Percentiles rank a stretch among this genome's conserved stretches.
Conservation (phyloP, 2,113 vertebrate genomes). For the Sorex fumeus region DNA sequence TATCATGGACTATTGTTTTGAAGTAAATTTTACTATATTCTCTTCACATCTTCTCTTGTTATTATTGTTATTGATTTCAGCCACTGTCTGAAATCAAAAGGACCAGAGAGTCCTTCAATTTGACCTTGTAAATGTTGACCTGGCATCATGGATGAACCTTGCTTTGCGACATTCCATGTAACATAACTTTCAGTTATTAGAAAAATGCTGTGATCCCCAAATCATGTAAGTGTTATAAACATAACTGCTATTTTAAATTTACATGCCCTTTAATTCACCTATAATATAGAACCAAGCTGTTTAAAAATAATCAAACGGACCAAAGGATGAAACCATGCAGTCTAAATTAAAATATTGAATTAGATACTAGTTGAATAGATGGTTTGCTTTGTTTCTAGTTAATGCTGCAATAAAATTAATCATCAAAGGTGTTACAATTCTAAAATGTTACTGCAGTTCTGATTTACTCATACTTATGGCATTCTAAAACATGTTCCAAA, state of each 20-base stretch:
- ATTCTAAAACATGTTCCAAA: slow-evolving; percentile 48
- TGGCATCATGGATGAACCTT: not conserved
- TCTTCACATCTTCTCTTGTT: not conserved
- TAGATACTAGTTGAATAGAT: not conserved
- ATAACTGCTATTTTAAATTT: slow-evolving; percentile 35
- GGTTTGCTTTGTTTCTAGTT: slow-evolving; percentile 41
- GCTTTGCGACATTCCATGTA: not conserved
- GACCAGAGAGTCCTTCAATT: not conserved
- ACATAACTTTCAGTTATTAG: slow-evolving; percentile 13
- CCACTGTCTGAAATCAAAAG: not conserved
- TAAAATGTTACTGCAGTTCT: slow-evolving; percentile 36
- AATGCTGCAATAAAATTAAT: slow-evolving; percentile 50
- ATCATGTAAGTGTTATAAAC: not conserved
- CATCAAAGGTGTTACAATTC: slow-evolving; percentile 41
- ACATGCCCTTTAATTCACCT: slow-evolving; percentile 49
- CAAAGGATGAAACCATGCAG: slow-evolving; percentile 30
- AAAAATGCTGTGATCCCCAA: slow-evolving; percentile 34
- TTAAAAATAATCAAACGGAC: slow-evolving; percentile 56
- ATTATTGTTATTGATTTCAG: not conserved
- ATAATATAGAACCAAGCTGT: slow-evolving; percentile 31
- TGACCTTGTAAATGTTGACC: not conserved
- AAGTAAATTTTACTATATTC: not conserved
- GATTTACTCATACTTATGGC: slow-evolving; percentile 13
- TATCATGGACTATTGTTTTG: not conserved
- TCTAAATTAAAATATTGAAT: slow-evolving; percentile 29